Evolutionary conservation across 1,140 invertebrate species (phyloP), one percentile per base, ranked within the genome.

Genomic region (Zophobas morio): DNA sequence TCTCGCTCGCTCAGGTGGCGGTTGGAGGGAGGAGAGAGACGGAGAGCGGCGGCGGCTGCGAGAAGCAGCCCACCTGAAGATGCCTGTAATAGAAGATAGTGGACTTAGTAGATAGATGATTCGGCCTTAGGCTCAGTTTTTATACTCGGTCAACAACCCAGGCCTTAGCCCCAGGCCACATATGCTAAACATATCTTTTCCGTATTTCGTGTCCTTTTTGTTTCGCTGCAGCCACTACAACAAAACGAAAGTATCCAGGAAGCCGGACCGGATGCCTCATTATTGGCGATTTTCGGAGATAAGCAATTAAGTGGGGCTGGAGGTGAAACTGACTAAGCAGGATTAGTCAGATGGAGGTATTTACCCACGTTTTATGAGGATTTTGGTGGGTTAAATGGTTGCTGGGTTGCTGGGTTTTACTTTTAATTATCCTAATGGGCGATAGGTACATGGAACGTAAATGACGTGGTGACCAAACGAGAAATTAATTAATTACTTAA

Each of bases 141-240:
- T 74, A 42, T 74, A 57, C 53, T 56, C 72, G 72, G 72, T 74
- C 72, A 74, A 57, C 53, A 74, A 74, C 72, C 72, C 56, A 74
- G 51, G 47, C 39, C 53, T 36, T 42, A 53, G 34, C 72, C 72
- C 37, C 37, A n/a, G 72, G 72, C 53, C 72, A 74, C 72, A 74
- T 74, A 56, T 74, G 54, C 71, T 73, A 73, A 73, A 73, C 71
- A 73, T 73, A 73, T 73, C 71, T 73, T 53, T 73, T 73, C 71
- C 71, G 71, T 53, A 73, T 73, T 73, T 53, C 40, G 60, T 66
- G 60, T 66, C n/a, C 39, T 66, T 66, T 66, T 66, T 63, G 39
- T 66, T 66, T 66, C 39, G 39, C 60, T 40, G 40, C 60, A 34
- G 56, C 56, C 36, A 60, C 36, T 36, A 60, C 35, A 60, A 60